Conservation (phyloP, 2,888 invertebrate species). For the Liopterus haemorrhoidalis region DNA sequence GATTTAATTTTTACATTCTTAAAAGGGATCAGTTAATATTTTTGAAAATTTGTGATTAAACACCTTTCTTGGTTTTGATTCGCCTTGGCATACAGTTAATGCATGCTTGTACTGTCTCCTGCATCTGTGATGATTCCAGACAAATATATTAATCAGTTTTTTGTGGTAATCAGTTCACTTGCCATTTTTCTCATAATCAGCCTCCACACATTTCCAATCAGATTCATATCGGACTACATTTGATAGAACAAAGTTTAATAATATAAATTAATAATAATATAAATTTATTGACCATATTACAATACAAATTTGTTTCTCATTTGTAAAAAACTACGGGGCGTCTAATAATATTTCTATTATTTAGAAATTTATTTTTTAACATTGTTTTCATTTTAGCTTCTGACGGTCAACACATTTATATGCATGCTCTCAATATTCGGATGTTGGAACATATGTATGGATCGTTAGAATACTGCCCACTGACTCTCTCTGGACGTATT, state of each 20-base stretch:
- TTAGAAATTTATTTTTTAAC: too few relatives aligned
- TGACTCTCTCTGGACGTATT: constrained; percentile 65
- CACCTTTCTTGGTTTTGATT: too few relatives aligned
- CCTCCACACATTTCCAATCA: background rate
- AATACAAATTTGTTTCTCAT: background rate
- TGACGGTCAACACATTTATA: constrained; percentile 88
- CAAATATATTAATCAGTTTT: too few relatives aligned
- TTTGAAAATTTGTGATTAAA: too few relatives aligned
- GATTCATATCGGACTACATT: background rate
- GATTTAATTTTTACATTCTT: too few relatives aligned
- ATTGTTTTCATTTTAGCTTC: constrained; percentile 62
- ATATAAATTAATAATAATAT: background rate
- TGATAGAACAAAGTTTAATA: constrained; percentile 1
- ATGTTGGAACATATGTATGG: constrained; percentile 86
- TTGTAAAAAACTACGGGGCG: constrained; percentile 5
- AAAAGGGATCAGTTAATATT: too few relatives aligned
- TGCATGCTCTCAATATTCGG: constrained; percentile 84
- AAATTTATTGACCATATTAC: background rate
- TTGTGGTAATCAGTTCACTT: constrained; percentile 14
- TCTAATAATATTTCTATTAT: too few relatives aligned
- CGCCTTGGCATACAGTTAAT: too few relatives aligned
- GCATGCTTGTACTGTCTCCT: too few relatives aligned
- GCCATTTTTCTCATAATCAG: constrained; percentile 32
- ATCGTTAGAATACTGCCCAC: constrained; percentile 70
- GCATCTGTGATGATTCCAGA: too few relatives aligned